Base-by-base conservation (phyloP, 2,113 vertebrate genomes). In the Okapia johnstoni region DNA sequence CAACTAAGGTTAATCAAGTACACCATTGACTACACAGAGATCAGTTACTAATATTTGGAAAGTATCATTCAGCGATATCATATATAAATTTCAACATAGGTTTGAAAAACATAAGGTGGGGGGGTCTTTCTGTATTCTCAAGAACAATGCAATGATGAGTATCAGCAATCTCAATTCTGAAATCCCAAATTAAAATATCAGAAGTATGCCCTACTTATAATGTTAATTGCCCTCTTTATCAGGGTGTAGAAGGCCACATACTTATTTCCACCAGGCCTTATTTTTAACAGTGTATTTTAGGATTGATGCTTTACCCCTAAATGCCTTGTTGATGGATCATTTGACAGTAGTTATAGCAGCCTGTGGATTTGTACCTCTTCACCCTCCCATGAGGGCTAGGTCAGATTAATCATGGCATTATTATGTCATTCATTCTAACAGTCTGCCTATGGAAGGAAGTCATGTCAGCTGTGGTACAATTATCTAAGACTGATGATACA, bases 371-470 rank as follows among this genome's bases (percentile, higher is more conserved):
- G 25, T 48, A 16, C 54, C 80, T 97, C 50, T 73, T 63, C 58
- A 88, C 84, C 58, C 48, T 63, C 23, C 33, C 5, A 5, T 19
- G 63, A 93, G 28, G 81, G 55, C 36, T 76, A 26, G 66, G 60
- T 91, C 80, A 76, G 73, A 92, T 89, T 85, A 66, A 95, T 96
- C 87, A 10, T 11, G 43, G 58, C 43, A 36, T 87, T 92, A 61
- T 87, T 73, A 81, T 66, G 88, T 93, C 94, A 90, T 88, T 43
- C 48, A 54, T 97, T 96, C 97, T 95, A 97, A 58, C 88, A 92
- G 88, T 94, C 85, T 81, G n/a, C 91, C 96, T 96, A 95, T 98
- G 94, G 95, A 97, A 98, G 92, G 95, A 98, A 98, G 94, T 96
- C 14, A 60, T 92, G 77, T 98, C 88, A 94, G 88, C 66, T 93